Evolutionary conservation across 2,888 invertebrate genomes (phyloP), one percentile per base, ranked within the genome.

Genomic region (Alviniconcha strummeri): DNA sequence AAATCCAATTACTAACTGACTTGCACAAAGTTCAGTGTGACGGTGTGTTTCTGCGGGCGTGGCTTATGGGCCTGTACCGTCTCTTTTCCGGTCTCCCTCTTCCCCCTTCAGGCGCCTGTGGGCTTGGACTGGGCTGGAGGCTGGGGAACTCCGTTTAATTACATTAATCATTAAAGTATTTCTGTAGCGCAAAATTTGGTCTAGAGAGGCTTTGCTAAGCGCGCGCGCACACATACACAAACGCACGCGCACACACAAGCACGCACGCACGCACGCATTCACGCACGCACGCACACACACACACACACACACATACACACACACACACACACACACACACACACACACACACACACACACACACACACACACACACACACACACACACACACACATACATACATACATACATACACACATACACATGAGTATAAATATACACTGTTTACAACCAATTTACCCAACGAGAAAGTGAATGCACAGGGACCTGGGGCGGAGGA

Each of bases 331-430:
- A 54, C 74, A 74, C 54, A 74, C 74, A 75, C 52, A 54, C 55
- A 75, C 36, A 75, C 74, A 54, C 74, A 75, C 55, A 54, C 15
- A 75, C 74, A 7, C 54, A 52, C 55, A 1, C 55, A 13, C 74
- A 1, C 55, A n/a, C 56, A 4, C 56, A 15, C 74, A 5, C 74
- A 54, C 74, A 2, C 74, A 54, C 74, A 54, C 74, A 75, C 74
- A 75, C 74, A 75, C 74, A 52, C 55, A 75, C 75, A 75, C 17
- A 75, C 75, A 75, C 15, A 55, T 55, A 75, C 55, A 75, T 54
- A 75, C 54, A 75, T 54, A 75, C 54, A 75, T 54, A 54, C 74
- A 75, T 7, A 75, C 55, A 2, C 54, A 75, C 56, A 77, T 36
- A 71, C 69, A 55, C 69, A 81, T 56, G 52, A 17, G 54, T 19